Evolutionary conservation across 2,888 invertebrate species (phyloP).

Genomic region (Acleris laterana): DNA sequence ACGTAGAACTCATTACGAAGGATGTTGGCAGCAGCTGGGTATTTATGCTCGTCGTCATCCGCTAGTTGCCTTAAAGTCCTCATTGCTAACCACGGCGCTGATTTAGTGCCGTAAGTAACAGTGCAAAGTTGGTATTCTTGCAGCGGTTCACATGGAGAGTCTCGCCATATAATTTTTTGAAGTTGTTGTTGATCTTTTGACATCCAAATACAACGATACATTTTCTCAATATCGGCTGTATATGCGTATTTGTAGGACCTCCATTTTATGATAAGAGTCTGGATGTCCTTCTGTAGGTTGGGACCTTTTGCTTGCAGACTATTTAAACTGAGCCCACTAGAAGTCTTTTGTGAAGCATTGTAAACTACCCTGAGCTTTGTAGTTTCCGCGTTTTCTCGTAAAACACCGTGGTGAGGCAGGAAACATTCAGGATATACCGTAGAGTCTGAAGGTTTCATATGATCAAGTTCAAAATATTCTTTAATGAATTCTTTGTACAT

Average conservation of each 20-base stretch:
- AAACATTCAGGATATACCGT: background rate
- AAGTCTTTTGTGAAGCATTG: slow-evolving; percentile 3
- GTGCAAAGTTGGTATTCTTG: slow-evolving; percentile 31
- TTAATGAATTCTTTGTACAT: slow-evolving; percentile 38
- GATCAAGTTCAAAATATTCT: slow-evolving; percentile 14
- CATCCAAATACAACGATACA: slow-evolving; percentile 40
- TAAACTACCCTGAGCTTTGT: slow-evolving; percentile 10
- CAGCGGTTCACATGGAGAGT: slow-evolving; percentile 7
- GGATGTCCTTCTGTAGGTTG: slow-evolving; percentile 39
- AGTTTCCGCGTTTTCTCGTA: background rate
- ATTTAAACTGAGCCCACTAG: slow-evolving; percentile 38
- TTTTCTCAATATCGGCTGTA: slow-evolving; percentile 43
- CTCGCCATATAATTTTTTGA: slow-evolving; percentile 43
- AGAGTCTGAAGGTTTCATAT: slow-evolving; percentile 4
- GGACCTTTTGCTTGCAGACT: slow-evolving; percentile 42
- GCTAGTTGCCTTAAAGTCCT: slow-evolving; percentile 35
- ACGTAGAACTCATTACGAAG: slow-evolving; percentile 5
- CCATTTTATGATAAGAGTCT: slow-evolving; percentile 38
- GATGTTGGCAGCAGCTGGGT: slow-evolving; percentile 1
- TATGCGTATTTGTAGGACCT: slow-evolving; percentile 38
- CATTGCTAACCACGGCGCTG: slow-evolving; percentile 36
- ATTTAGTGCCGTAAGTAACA: no score
- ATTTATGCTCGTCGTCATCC: slow-evolving; percentile 27
- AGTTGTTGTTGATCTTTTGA: slow-evolving; percentile 37
- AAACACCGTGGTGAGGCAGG: slow-evolving; percentile 9